Evolutionary conservation across 2,888 invertebrate species (phyloP).

Genomic region (Leucophora obtusa): DNA sequence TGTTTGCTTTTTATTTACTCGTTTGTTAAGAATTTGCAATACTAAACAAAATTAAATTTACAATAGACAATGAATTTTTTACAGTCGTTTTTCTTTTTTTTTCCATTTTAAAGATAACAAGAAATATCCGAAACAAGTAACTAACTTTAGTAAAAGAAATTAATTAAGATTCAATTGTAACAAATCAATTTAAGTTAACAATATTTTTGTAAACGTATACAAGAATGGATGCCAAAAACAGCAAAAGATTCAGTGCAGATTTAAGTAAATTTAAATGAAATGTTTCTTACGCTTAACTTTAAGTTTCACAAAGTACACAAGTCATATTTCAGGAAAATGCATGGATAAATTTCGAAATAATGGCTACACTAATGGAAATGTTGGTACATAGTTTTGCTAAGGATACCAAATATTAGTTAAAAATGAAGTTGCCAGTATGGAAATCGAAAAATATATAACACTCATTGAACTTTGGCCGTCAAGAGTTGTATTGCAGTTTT

Average conservation of each 20-base stretch:
- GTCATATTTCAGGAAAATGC: no score
- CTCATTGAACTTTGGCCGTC: no score
- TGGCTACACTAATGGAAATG: no score
- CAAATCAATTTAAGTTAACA: constrained; percentile 53
- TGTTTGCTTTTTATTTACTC: constrained; percentile 46
- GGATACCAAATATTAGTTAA: no score
- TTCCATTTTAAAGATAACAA: background rate
- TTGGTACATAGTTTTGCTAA: no score
- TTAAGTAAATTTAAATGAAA: background rate
- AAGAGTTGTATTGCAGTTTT: no score
- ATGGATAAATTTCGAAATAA: no score
- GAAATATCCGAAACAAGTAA: constrained; percentile 12
- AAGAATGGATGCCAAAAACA: background rate
- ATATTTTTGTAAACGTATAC: constrained; percentile 6
- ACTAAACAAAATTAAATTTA: background rate
- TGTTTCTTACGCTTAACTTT: no score
- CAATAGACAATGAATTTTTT: constrained; percentile 11
- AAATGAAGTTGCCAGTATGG: no score
- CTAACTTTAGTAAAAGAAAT: constrained; percentile 29
- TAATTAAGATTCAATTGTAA: constrained; percentile 59
- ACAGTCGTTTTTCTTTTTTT: background rate
- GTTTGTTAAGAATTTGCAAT: constrained; percentile 44
- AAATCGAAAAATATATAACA: no score
- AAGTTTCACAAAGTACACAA: no score
- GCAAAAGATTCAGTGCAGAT: constrained; percentile 4